Evolutionary conservation across 92 coral and sea anemone genomes (phyloP), one percentile per base, ranked within the genome.

Genomic region (Phenganax marumi): DNA sequence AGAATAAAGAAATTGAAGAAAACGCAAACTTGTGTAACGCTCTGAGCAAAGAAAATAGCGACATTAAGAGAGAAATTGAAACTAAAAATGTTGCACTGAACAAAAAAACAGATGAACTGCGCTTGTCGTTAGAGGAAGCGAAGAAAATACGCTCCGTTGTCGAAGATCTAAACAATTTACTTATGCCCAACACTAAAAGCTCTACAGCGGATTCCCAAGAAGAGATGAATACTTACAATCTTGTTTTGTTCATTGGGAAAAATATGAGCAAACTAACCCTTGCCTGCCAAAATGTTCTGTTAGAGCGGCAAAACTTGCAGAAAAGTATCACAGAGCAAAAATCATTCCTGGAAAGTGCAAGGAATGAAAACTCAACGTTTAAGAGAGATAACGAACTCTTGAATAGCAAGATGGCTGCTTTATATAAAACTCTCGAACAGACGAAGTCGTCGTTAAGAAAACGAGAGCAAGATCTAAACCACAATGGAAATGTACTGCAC

Each of bases 271-370:
- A 26, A 24, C 24, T 76, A 25, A 24, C 52, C 52, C 21, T 25
- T 54, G 49, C 16, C 23, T 76, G 52, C 39, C 81, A 76, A 51
- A 54, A 54, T 54, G 23, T 10, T 12, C 10, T 12, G 12, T 47
- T 54, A n/a, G 81, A 76, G 50, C 81, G 68, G 39, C 43, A 56
- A 23, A 48, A 13, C 50, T 51, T 76, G 11, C 81, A 43, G 69
- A 62, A 16, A 12, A 21, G 57, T 25, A 46, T 74, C 19, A 7
- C 8, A 52, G 52, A 74, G 25, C 63, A 74, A 74, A 19, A 8
- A 8, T 46, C 14, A 9, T 19, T 51, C 17, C 26, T 76, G 17
- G 19, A 76, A 52, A 56, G n/a, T 8, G 50, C 6, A 10, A 16
- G 26, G 48, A 26, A 55, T 7, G 68, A 54, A 12, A 76, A 57